Evolutionary conservation across 2,797 vertebrate genomes (phyloP), one percentile per base, ranked within the genome.

Genomic region (Pachyuromys duprasi): DNA sequence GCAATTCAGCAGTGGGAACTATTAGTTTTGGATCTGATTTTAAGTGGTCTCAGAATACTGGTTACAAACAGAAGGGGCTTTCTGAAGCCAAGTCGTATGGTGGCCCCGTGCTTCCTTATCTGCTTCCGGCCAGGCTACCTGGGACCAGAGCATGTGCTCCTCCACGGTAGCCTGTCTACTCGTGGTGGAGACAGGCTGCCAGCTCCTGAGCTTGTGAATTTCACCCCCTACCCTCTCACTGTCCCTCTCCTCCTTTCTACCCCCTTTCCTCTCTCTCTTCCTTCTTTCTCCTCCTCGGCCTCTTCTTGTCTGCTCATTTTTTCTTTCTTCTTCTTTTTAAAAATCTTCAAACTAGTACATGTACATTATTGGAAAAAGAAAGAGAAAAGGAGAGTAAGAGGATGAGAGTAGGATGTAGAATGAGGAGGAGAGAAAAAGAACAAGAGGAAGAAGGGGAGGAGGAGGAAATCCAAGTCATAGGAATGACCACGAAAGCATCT

Each of bases 1-100:
- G 96, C 97, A 95, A 95, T 97, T 97, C 97, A 96, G 94, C 96
- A 94, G 95, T 96, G 97, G 96, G 96, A 96, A 97, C 96, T 97
- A 96, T 97, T 97, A 97, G 97, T 94, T 97, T 97, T 98, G 97
- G 97, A 98, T 97, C 96, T 97, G 95, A 96, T 98, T 98, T 97
- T 97, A 97, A 97, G 97, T 97, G 96, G 97, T 98, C 97, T 97
- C 97, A 55, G 96, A 97, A 95, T 96, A 97, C 97, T 22, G 42
- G 94, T 98, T 97, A 97, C 82, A 94, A 94, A 97, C 95, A 97
- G 94, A 97, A 96, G 96, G 90, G 94, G 72, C 90, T 94, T 96
- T 93, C 94, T 89, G 90, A 94, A 97, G 97, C 97, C 97, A 97
- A 97, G 90, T 97, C 96, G 93, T 93, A 91, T 63, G 93, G 97